phyloP scores from a whole-genome alignment of 2,888 invertebrate genomes.

The Portevinia maculata region DNA sequence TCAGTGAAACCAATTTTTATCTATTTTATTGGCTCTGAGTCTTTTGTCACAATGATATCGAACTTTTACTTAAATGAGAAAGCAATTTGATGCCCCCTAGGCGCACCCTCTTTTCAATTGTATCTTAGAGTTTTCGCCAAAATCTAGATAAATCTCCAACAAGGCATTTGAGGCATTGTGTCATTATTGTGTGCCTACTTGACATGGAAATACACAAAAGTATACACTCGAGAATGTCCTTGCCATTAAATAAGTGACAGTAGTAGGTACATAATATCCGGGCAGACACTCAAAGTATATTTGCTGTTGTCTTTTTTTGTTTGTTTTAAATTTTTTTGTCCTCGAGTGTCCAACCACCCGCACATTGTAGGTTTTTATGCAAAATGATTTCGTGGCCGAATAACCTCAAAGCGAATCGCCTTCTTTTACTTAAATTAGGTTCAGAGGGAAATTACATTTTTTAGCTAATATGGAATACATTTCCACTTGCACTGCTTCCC shows the following conservation, averaged over 20 bases:
- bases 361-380: constrained; percentile 19
- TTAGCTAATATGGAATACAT: too few relatives aligned
- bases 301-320: too few relatives aligned
- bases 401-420: constrained; percentile 31
- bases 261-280: too few relatives aligned
- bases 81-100: too few relatives aligned
- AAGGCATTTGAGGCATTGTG: constrained; percentile 39
- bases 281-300: too few relatives aligned
- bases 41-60: too few relatives aligned
- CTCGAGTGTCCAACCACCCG: constrained; percentile 26
- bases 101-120: constrained; percentile 6
- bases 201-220: constrained; percentile 19
- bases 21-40: too few relatives aligned
- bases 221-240: constrained; percentile 14
- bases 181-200: constrained; percentile 30
- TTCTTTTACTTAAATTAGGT: constrained; percentile 58
- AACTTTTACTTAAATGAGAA: too few relatives aligned
- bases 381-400: constrained; percentile 43
- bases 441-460: constrained; percentile 51
- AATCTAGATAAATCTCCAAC: constrained; percentile 53
- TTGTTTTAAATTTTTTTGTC: constrained; percentile 49
- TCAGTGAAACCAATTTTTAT: too few relatives aligned
- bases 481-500: neutral
- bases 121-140: constrained; percentile 16
- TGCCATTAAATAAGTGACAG: constrained; percentile 14